Evolutionary conservation across 2,888 invertebrate genomes (phyloP), one percentile per base, ranked within the genome.

Genomic region (Drosophila kuntzei): DNA sequence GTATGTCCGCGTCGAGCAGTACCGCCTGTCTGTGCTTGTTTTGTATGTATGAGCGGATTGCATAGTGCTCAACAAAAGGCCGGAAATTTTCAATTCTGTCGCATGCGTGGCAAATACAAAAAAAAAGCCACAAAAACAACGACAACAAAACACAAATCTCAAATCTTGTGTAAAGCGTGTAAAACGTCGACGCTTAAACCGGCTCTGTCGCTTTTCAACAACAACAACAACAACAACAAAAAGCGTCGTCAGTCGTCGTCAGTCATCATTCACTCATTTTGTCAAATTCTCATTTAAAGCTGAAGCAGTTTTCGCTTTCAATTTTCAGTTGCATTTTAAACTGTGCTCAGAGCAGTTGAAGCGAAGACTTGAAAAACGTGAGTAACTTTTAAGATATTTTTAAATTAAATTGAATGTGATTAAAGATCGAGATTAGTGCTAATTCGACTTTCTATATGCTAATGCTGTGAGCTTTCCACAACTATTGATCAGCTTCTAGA

Each of bases 21-120:
- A 8, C 18, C 25, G 11, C 3, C 9, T 16, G 2, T 9, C 18
- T n/a, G n/a, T 2, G 9, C 37, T 54, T 3, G 25, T 18, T 27
- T 29, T n/a, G n/a, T 29, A 11, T 27, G 20, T 58, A 39, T 39
- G 43, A 41, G 39, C 44, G 37, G 32, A 60, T 36, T 44, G 55
- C 63, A 67, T 36, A 47, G 47, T 51, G 16, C 41, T 20, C 50
- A 57, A 84, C 80, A 80, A 83, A 75, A 83, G 80, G 55, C 85
- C 83, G 85, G 85, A 85, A 86, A 83, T 83, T 78, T 77, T 83
- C 66, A 88, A 88, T 85, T 85, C 71, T 77, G 54, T 64, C 67
- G 34, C 34, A 76, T 71, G 53, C 69, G 62, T 71, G 64, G 46
- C 51, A 37, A 55, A 44, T 29, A 20, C 27, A 16, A 53, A 46